A percentile compares a stretch with the other conserved stretches of the same genome.
Conservation (phyloP, 2,888 invertebrate species). For the Drosophila gaucha region DNA sequence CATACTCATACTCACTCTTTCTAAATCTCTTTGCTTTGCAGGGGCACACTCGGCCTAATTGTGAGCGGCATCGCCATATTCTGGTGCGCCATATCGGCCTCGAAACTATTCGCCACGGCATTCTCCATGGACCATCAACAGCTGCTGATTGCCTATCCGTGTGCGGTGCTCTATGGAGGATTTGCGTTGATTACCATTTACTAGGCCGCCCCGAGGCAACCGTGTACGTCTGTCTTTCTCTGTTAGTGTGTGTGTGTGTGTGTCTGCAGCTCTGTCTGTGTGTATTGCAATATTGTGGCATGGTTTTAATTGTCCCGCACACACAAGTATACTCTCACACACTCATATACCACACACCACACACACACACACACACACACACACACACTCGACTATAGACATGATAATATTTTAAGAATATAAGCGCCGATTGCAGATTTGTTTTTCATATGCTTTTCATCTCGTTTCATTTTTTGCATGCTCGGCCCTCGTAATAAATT, state of each 20-base stretch:
- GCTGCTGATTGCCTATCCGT: conserved; percentile 90
- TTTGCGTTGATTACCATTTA: conserved; percentile 91
- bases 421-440: conserved; percentile 75
- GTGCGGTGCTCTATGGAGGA: conserved; percentile 91
- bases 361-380: conserved; percentile 9
- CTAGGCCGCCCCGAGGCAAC: conserved; percentile 52
- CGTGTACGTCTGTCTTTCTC: conserved; percentile 16
- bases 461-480: conserved; percentile 21
- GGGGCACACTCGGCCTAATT: conserved; percentile 86
- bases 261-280: conserved; percentile 10
- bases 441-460: conserved; percentile 57
- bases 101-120: conserved; percentile 91
- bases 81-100: conserved; percentile 91
- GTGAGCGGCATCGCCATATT: conserved; percentile 87
- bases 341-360: conserved; percentile 32
- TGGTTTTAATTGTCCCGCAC: conserved; percentile 71
- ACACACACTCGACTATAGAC: conserved; percentile 40
- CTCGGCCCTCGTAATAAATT: conserved; percentile 68
- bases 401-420: conserved; percentile 71
- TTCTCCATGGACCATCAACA: conserved; percentile 91
- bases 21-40: conserved; percentile 75
- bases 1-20: conserved; percentile 18
- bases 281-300: conserved; percentile 58
- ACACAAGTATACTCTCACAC: conserved; percentile 25
- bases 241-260: conserved; percentile 16